Base-by-base conservation (phyloP, 2,113 vertebrate species). In the Jaculus jaculus region DNA sequence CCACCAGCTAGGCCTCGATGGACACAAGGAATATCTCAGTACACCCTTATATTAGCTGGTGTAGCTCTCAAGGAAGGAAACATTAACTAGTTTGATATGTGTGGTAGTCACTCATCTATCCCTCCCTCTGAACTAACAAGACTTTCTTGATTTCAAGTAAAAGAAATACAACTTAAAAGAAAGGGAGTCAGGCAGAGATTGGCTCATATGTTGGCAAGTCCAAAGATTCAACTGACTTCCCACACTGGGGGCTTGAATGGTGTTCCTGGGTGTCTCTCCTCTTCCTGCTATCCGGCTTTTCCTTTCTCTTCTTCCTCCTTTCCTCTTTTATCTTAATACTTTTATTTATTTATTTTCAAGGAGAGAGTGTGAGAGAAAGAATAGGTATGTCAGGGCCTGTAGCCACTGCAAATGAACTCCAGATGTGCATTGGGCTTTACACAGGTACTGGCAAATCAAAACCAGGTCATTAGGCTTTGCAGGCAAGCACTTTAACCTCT, bases 11-110 rank as follows among this genome's bases (percentile, higher is more conserved):
- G 28, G 89, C 89, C 92, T 78, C 71, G 13, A 32, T 63, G 68
- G 92, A 96, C 75, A 84, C 75, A 51, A 91, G 47, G 63, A 91
- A 81, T 86, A 8, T 23, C 63, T 96, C 89, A 51, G 94, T 90
- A 86, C 78, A 80, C 30, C n/a, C 75, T 84, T 91, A 28, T 77
- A 39, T 87, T 87, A 30, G 34, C 90, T 94, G 26, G 28, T 96
- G 68, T 91, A 58, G 75, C 32, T 86, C 90, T 79, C 32, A 85
- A 95, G 87, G 72, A 90, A 96, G 28, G 68, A 90, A 79, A 24
- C 24, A 75, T 20, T 65, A 51, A 71, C 30, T 65, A 51, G 65
- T 66, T 92, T 74, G n/a, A 51, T 90, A 74, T 73, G 69, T 87
- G 65, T 26, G 63, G 71, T 10, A 3, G 84, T 84, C 54, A 32